Percentiles rank a stretch among this genome's conserved stretches.
Conservation (phyloP, 2,113 vertebrate genomes). For the Sclerurus mexicanus region DNA sequence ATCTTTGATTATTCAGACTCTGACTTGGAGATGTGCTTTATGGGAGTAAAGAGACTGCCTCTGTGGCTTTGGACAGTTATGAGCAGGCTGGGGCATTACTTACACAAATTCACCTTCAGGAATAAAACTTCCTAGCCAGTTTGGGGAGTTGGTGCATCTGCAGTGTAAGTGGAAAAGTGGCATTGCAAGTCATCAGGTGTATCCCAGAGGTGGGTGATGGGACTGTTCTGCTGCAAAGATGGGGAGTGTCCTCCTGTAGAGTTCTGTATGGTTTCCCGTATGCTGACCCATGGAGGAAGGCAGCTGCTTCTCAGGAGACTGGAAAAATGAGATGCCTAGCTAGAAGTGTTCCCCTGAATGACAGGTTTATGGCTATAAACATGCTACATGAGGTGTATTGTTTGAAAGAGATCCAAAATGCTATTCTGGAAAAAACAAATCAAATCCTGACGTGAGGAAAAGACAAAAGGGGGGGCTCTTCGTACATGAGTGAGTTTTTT, state of each 20-base stretch:
- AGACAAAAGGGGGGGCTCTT: background rate
- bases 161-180: background rate
- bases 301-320: background rate
- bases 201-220: background rate
- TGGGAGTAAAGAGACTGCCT: accelerated
- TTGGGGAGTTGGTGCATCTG: background rate
- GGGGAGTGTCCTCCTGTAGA: background rate
- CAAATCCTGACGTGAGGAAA: background rate
- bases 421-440: background rate
- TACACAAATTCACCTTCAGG: background rate
- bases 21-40: background rate
- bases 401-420: background rate
- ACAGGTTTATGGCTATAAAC: background rate
- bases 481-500: background rate
- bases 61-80: background rate
- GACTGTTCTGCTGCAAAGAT: background rate
- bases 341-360: background rate
- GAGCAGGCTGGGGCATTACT: background rate
- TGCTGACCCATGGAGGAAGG: background rate
- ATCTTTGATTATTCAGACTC: background rate
- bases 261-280: background rate
- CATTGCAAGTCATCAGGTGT: background rate
- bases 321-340: background rate
- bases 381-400: background rate
- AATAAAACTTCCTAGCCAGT: background rate